Evolutionary conservation across 2,797 vertebrate species (phyloP), one percentile per base, ranked within the genome.

Genomic region (Myotis vivesi): DNA sequence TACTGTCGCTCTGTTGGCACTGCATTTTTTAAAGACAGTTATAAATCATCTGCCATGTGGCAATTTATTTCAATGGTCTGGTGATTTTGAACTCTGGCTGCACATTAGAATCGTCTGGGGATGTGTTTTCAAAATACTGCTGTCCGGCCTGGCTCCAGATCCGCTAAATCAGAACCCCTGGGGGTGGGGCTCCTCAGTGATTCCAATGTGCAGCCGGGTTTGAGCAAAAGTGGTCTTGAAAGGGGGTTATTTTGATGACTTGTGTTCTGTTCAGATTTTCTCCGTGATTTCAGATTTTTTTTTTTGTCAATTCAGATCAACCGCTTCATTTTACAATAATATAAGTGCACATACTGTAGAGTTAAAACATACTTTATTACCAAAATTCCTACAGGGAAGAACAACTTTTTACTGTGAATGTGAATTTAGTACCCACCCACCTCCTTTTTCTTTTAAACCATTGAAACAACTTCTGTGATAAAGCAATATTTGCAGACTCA

Each of bases 1-100:
- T 4, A 20, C 79, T 6, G 23, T 23, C 20, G 57, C 30, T 66
- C 12, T 0, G 36, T 20, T 33, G 19, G 51, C 69, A 28, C 5
- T 55, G 69, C 12, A 33, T 79, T 83, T 93, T 87, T 71, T 38
- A 80, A 79, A 93, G 92, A 33, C 79, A 22, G 91, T 84, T 95
- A 77, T 69, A 86, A 96, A 94, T 96, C 77, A 95, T 83, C 66
- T 89, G 82, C 86, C 83, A 19, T 49, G 82, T 88, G 72, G 92
- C 64, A 11, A 76, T 94, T 88, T 83, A 84, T 96, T 97, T 94
- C 76, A 89, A 38, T 91, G 86, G 92, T 83, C 88, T 86, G 86
- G 64, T 66, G 89, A 89, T 73, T 94, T 87, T 93, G 73, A 91
- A 76, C 86, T 91, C 79, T 51, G 77, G 66, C 53, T 92, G 66